Evolutionary conservation across 2,888 invertebrate genomes (phyloP), one percentile per base, ranked within the genome.

Genomic region (Halocaridina rubra): DNA sequence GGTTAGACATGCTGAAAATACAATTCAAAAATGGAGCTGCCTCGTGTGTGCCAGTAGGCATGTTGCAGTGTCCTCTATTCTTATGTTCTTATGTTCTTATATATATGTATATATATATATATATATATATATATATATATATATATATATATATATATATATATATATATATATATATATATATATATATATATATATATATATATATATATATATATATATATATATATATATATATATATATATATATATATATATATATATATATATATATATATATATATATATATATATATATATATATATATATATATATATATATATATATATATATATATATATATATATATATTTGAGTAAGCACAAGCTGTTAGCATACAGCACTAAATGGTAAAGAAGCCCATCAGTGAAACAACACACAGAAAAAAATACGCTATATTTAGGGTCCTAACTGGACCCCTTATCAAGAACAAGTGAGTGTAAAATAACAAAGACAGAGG

Each of bases 191-290:
- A 10, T 59, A 22, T 7, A 22, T 59, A 22, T 59, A 22, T 59
- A 10, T 59, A 10, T 13, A 22, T 29, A 29, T 67, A 16, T 67
- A 29, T 67, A 3, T 64, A 22, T 67, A 16, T 5, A 29, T 67
- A 29, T 67, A 16, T 67, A 29, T 67, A 29, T 67, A 74, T 39
- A 22, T 53, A 53, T 75, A 39, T 27, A 75, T 75, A 39, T 53
- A 75, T 75, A 53, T 24, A 75, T 53, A 53, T 24, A 39, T 53
- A 2, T 75, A 39, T 33, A 7, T 53, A 53, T 53, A 57, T 33
- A 39, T 2, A 75, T 75, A 53, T n/a, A 53, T 75, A 75, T 39
- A 57, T 53, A 24, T 71, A 71, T 30, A 71, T 71, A 71, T 30
- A 32, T 7, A 29, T 10, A 10, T 19, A 71, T 71, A 32, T 71